A percentile compares a stretch with the other conserved stretches of the same genome.
phyloP scores from a whole-genome alignment of 2,797 vertebrate species.

The Enteromius radiatus region DNA sequence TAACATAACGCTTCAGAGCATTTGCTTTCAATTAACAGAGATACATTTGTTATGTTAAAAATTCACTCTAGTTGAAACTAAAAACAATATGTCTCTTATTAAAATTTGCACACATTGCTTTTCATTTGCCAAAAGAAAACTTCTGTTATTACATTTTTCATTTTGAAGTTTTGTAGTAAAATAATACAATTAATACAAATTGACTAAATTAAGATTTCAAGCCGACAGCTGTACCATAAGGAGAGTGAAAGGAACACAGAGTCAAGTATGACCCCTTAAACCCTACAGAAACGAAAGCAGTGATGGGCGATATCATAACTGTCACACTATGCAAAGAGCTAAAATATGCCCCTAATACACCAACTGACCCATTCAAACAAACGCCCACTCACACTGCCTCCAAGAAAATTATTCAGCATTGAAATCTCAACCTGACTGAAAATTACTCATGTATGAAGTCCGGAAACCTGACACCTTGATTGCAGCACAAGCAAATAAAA shows the following conservation, averaged over 20 bases:
- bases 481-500: conserved; percentile 38
- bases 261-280: background rate
- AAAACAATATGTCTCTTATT: background rate
- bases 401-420: conserved; percentile 1
- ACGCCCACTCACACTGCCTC: background rate
- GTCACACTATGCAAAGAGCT: background rate
- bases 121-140: background rate
- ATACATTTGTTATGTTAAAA: background rate
- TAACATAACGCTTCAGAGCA: background rate
- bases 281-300: background rate
- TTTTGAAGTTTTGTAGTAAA: background rate
- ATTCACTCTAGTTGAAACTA: background rate
- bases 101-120: background rate
- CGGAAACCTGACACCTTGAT: conserved; percentile 25
- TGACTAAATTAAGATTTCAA: background rate
- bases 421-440: conserved; percentile 12
- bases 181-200: background rate
- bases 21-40: background rate
- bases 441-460: conserved; percentile 18
- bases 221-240: background rate
- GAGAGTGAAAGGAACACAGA: background rate
- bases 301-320: background rate
- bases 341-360: conserved; percentile 7
- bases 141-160: background rate
- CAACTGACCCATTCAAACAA: conserved; percentile 9